Percentiles rank a stretch among this genome's conserved stretches.
phyloP scores from a whole-genome alignment of 2,888 invertebrate species.

The Ochropleura plecta region DNA sequence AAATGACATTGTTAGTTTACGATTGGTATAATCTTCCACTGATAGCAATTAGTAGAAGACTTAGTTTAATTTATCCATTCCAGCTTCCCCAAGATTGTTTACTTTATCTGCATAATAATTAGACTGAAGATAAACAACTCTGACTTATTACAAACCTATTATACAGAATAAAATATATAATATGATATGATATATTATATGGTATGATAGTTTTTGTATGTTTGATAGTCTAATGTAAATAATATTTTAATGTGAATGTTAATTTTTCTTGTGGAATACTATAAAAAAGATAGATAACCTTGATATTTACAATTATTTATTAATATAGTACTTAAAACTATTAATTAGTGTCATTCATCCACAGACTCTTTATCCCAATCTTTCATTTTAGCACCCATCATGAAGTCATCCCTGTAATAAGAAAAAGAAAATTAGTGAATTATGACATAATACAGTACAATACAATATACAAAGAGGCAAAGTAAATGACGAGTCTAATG shows the following conservation, averaged over 20 bases:
- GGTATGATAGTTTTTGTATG: not conserved
- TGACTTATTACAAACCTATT: conserved; percentile 4
- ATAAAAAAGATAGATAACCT: conserved; percentile 24
- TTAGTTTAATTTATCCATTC: conserved; percentile 6
- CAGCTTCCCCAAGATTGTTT: conserved; percentile 1
- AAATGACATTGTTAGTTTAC: too few species aligned
- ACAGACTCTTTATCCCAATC: conserved; percentile 96
- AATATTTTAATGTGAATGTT: conserved; percentile 20
- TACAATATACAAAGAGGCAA: not conserved
- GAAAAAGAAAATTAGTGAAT: conserved; percentile 65
- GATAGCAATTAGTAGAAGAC: not conserved
- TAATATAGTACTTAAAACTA: conserved; percentile 49
- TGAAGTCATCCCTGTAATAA: conserved; percentile 94
- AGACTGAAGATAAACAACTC: not conserved
- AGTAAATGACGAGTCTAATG: not conserved
- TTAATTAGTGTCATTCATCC: conserved; percentile 79
- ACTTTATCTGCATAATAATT: not conserved
- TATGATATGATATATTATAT: too few species aligned
- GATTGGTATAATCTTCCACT: not conserved
- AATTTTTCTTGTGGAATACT: conserved; percentile 5
- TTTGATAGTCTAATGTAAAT: conserved; percentile 27
- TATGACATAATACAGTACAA: not conserved
- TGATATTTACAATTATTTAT: conserved; percentile 61
- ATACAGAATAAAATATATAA: not conserved
- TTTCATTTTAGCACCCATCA: conserved; percentile 96